Base-by-base conservation (phyloP, 2,797 vertebrate species). In the Geotrypetes seraphini region DNA sequence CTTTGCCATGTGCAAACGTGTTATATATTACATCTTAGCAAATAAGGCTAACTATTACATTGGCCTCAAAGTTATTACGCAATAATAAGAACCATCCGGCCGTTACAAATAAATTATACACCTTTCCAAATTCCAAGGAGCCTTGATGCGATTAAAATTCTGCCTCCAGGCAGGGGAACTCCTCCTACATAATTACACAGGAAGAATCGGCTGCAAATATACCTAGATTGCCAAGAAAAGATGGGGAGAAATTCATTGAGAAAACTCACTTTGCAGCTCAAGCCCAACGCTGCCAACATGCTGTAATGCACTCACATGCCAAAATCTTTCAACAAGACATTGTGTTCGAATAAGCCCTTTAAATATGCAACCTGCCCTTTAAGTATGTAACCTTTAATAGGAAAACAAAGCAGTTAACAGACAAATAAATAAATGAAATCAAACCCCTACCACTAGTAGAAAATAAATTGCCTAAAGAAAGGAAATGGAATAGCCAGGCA, bases 221-320 rank as follows among this genome's bases (percentile, higher is more conserved):
- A 16, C 7, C 14, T 12, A 25, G 7, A n/a, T 20, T 39, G 35
- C 16, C 27, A 4, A 25, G 31, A 23, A 38, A 47, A n/a, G n/a
- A n/a, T n/a, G n/a, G n/a, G n/a, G 25, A 25, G 27, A 42, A 41
- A 31, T 52, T 50, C 47, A 55, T 44, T 60, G 36, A 43, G 38
- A 19, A 16, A 29, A 19, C 11, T 19, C 16, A 19, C 28, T 19
- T 19, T 30, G 10, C 12, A 12, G 19, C 7, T 7, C 8, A 10
- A 12, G 19, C 16, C 14, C n/a, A n/a, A n/a, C n/a, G n/a, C n/a
- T 21, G 12, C 18, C 29, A n/a, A 31, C 19, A 13, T 20, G 13
- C 31, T n/a, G n/a, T n/a, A 30, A 30, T 12, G 12, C 28, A 8
- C 17, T 6, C 28, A 14, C 29, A 21, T 19, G 19, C n/a, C n/a